Evolutionary conservation across 1,140 invertebrate species (phyloP), one percentile per base, ranked within the genome.

Genomic region (Diachasmimorpha longicaudata): DNA sequence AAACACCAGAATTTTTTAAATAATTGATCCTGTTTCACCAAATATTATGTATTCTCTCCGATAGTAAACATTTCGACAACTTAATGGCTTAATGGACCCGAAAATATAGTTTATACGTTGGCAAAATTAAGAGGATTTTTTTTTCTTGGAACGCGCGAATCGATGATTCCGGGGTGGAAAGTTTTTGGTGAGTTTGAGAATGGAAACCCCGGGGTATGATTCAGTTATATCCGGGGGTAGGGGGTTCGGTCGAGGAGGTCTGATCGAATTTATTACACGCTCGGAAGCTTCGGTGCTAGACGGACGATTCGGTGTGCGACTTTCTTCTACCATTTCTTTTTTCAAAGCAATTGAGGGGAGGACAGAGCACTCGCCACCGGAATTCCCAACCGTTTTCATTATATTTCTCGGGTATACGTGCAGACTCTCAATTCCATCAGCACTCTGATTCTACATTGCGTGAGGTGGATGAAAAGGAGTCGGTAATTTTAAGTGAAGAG

Each of bases 191-290:
- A 52, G 16, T n/a, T 52, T 52, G 48, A 4, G 48, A 9, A 52
- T 52, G 16, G 14, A 52, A 52, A 52, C 16, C 48, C 44, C n/a
- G 16, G 48, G 39, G 9, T 42, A 42, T 52, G 48, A 52, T 52
- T 52, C n/a, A 16, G 25, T 66, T 66, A 66, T 66, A 66, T 36
- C 14, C 23, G 58, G 13, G 21, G 31, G 31, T 9, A 25, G 13
- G 21, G 31, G 31, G 31, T 3, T 36, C 23, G 6, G 21, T 31
- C 58, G 31, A 36, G 23, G 31, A 36, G 23, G 58, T 36, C 31
- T 66, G 58, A 66, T 66, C 58, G 31, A 66, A 66, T 66, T 66
- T 66, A 66, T 66, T 31, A 31, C 58, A 66, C 58, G 52, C 52
- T 58, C 23, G 52, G 52, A 10, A 19, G 16, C 9, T 58, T 16